Percentiles rank a stretch among this genome's conserved stretches.
These are phyloP conservation scores for Adelosebastes latens DNA, from an alignment of 2,797 vertebrate genomes.

Conservation along the genomic window DNA sequence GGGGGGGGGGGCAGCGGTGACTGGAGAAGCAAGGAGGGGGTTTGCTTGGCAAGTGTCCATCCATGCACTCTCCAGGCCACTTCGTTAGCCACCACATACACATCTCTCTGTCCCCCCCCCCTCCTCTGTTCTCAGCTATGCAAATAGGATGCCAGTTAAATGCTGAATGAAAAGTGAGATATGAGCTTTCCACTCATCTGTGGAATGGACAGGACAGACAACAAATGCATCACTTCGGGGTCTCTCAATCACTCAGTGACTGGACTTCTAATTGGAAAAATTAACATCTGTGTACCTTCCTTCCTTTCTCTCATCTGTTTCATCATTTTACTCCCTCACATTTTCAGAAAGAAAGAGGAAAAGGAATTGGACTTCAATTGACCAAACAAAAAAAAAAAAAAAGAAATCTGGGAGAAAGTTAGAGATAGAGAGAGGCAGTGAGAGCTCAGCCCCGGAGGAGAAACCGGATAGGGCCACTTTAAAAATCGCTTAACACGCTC, in stretches of 20 bases:
- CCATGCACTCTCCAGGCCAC: constrained; percentile 78
- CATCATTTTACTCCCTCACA: not conserved
- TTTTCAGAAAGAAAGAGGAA: not conserved
- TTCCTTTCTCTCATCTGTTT: not conserved
- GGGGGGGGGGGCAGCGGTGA: constrained; percentile 16
- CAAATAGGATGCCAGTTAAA: constrained; percentile 75
- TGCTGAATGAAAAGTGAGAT: constrained; percentile 70
- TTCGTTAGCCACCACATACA: constrained; percentile 64
- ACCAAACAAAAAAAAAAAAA: not conserved
- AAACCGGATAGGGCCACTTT: constrained; percentile 81
- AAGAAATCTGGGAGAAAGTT: constrained; percentile 25
- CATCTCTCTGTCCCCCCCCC: constrained; percentile 11
- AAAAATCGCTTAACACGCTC: constrained; percentile 80
- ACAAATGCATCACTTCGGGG: not conserved
- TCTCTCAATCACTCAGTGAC: not conserved
- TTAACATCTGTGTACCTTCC: not conserved
- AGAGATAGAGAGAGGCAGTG: constrained; percentile 44
- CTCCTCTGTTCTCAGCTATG: constrained; percentile 61
- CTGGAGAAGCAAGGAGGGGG: constrained; percentile 46
- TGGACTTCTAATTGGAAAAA: not conserved
- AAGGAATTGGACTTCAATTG: not conserved
- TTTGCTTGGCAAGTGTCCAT: constrained; percentile 80
- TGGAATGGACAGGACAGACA: constrained; percentile 12
- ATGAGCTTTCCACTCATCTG: constrained; percentile 63
- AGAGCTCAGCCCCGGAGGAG: constrained; percentile 52